Evolutionary conservation across 2,888 invertebrate species (phyloP), one percentile per base, ranked within the genome.

Genomic region (Ennomos erosarius): DNA sequence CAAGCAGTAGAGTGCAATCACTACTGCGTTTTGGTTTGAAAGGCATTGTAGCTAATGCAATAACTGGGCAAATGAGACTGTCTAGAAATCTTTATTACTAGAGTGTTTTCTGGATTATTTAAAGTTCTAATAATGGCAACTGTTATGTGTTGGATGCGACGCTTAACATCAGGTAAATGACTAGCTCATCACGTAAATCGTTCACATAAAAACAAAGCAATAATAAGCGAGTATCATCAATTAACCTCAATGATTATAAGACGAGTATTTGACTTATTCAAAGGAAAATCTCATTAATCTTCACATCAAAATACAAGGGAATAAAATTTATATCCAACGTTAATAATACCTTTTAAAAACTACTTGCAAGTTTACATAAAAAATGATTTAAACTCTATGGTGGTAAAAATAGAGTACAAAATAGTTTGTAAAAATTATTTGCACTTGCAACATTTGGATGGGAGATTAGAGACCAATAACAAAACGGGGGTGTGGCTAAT

Each of bases 401-500:
- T 1, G 4, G 8, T 1, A 8, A n/a, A 3, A 0, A 44, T 56
- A 62, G 34, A 47, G 59, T 48, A 26, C 12, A 44, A 44, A 64
- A 57, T 62, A 12, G 13, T 1, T 10, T 26, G 10, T 9, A 48
- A 4, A 62, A 46, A 42, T 44, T 49, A 35, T 42, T n/a, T 11
- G 16, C 11, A 11, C 47, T 67, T 79, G 71, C 43, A 73, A 59
- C 76, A 49, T 78, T 80, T 69, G 52, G 66, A 50, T 59, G 55
- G 66, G 68, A 58, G 68, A 35, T 37, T 44, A 64, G 60, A 78
- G 76, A 77, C 90, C 90, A 90, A 90, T 90, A 89, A 87, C 85
- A 83, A 78, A 79, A 76, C 70, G 80, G 84, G 84, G 90, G 90
- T 80, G 90, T 81, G 84, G 88, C 88, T 85, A 84, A 87, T 87